phyloP scores from a whole-genome alignment of 2,888 invertebrate genomes.

The Argynnis bischoffii region DNA sequence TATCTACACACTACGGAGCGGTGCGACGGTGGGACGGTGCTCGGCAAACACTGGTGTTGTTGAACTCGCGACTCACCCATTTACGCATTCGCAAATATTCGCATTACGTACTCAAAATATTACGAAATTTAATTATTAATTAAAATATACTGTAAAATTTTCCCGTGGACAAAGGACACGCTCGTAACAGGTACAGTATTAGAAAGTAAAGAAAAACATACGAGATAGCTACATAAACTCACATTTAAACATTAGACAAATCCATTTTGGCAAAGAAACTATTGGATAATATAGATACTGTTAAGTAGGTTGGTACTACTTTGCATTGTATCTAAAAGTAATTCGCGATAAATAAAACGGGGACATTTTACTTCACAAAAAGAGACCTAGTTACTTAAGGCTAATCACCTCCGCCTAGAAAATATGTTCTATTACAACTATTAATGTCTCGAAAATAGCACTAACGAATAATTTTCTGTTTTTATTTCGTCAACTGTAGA shows the following conservation, averaged over 20 bases:
- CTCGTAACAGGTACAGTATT: too few relatives aligned
- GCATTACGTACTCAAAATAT: neutral
- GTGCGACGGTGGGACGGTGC: neutral
- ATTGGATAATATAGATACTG: too few relatives aligned
- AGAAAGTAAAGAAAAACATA: too few relatives aligned
- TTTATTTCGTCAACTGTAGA: too few relatives aligned
- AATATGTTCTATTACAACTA: neutral
- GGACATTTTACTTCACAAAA: constrained; percentile 8
- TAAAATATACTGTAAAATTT: too few relatives aligned
- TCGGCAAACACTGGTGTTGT: neutral
- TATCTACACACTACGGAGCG: neutral
- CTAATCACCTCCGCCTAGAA: constrained; percentile 18
- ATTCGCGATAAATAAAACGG: constrained; percentile 19
- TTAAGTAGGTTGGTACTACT: too few relatives aligned
- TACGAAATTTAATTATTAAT: too few relatives aligned
- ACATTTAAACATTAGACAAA: too few relatives aligned
- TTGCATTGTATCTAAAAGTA: neutral
- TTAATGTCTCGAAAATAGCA: neutral
- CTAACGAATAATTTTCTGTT: too few relatives aligned
- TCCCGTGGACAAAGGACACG: too few relatives aligned
- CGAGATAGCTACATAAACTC: too few relatives aligned
- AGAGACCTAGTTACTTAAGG: constrained; percentile 9
- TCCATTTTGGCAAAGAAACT: too few relatives aligned
- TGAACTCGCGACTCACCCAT: neutral
- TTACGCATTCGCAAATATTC: neutral